Conservation (phyloP, 2,888 invertebrate genomes). For the Oasisia sp. region DNA sequence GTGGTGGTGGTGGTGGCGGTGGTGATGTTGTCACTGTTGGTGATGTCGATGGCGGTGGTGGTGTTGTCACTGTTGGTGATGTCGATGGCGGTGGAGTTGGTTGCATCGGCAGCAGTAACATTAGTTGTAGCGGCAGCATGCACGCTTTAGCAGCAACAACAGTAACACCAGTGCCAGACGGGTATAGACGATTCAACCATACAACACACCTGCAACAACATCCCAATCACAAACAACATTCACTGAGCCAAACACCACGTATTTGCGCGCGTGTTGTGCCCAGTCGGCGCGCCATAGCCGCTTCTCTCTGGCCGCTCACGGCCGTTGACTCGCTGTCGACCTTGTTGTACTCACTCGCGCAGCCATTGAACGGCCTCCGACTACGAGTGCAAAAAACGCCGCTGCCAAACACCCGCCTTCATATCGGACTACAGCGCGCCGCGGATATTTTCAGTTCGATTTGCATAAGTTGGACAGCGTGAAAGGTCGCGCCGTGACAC, state of each 20-base stretch:
- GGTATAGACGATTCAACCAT: not conserved
- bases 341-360: not conserved
- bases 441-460: slow-evolving; percentile 1
- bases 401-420: not conserved
- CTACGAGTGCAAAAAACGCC: not conserved
- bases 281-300: not conserved
- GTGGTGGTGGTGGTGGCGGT: not conserved
- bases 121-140: not conserved
- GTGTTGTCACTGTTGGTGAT: slow-evolving; percentile 24
- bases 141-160: not conserved
- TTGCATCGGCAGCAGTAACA: slow-evolving; percentile 19
- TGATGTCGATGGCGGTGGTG: not conserved
- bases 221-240: not conserved
- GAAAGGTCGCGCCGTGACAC: not conserved
- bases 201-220: no score
- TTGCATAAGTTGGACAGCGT: not conserved
- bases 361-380: not conserved
- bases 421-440: not conserved
- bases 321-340: not conserved
- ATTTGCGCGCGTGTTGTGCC: not conserved
- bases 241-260: not conserved
- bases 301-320: not conserved
- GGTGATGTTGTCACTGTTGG: no score
- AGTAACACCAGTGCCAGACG: slow-evolving; percentile 7
- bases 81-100: not conserved